These are phyloP conservation scores for Tetrax tetrax DNA, from an alignment of 2,113 vertebrate genomes.

Conservation along the genomic window DNA sequence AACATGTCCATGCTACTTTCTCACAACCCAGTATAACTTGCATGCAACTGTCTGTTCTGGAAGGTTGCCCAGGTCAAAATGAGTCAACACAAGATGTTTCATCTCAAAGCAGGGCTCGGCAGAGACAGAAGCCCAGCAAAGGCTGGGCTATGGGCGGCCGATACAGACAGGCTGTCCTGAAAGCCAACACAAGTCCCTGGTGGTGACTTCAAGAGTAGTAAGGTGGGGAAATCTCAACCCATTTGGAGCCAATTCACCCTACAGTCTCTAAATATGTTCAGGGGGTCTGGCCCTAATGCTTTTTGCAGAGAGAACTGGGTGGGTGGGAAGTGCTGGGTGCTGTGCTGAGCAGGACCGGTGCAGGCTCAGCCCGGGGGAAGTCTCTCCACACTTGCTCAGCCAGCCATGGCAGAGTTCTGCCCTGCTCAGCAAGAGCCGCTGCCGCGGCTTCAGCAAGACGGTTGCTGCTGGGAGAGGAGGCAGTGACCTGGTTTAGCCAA, in stretches of 20 bases:
- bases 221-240: background rate
- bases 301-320: background rate
- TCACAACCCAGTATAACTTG: background rate
- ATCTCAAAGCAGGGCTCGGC: background rate
- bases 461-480: background rate
- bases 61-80: background rate
- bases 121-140: background rate
- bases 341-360: background rate
- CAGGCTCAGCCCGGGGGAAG: background rate
- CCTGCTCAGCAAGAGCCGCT: background rate
- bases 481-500: background rate
- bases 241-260: background rate
- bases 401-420: background rate
- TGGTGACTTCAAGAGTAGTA: background rate
- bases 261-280: background rate
- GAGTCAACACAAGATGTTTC: background rate
- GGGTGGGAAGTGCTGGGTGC: background rate
- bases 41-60: background rate
- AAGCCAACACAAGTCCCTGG: background rate
- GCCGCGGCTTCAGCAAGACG: background rate
- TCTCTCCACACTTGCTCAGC: background rate
- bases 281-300: background rate
- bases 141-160: accelerated
- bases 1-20: background rate
- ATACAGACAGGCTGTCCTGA: background rate